Evolutionary conservation across 2,113 vertebrate species (phyloP).

Genomic region (Urocynchramus pylzowi): DNA sequence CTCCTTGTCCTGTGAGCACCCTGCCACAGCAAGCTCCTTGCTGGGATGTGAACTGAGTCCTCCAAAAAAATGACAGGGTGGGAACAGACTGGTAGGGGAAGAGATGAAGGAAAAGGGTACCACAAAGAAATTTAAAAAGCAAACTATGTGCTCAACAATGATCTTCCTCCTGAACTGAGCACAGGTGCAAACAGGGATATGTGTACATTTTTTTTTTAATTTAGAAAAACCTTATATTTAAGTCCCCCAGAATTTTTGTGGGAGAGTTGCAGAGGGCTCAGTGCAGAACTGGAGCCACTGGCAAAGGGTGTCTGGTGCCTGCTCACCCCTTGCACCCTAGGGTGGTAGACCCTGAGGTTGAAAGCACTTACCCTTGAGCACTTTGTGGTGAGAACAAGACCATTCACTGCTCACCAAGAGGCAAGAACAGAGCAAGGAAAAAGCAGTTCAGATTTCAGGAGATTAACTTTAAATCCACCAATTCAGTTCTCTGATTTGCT

Average conservation of each 20-base stretch:
- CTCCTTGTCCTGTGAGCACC: not conserved
- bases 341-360: not conserved
- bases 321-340: not conserved
- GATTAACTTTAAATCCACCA: not conserved
- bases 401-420: accelerated
- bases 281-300: not conserved
- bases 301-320: not conserved
- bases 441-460: not conserved
- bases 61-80: not conserved
- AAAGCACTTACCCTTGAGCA: not conserved
- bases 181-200: not conserved
- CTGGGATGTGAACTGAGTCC: accelerated
- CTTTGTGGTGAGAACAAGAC: not conserved
- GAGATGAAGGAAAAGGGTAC: not conserved
- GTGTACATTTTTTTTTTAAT: not conserved
- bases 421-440: not conserved
- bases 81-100: not conserved
- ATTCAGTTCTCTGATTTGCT: not conserved
- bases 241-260: not conserved
- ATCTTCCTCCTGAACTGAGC: not conserved
- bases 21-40: not conserved
- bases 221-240: not conserved
- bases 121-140: not conserved
- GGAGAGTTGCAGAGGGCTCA: not conserved
- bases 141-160: not conserved